phyloP scores from a whole-genome alignment of 2,113 vertebrate genomes.

The Azemiops feae region DNA sequence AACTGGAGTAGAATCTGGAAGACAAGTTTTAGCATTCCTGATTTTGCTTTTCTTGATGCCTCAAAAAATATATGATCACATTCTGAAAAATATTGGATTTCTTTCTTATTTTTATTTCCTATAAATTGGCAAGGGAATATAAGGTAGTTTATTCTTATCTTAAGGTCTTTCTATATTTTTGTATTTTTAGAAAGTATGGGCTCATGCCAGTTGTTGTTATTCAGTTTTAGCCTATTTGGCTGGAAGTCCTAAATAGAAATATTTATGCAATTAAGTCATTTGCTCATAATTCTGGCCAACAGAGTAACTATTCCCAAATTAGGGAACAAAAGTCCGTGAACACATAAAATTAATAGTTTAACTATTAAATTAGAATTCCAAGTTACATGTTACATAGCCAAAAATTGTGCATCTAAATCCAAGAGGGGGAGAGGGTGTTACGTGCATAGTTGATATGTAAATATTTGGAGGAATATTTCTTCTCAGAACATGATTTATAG shows the following conservation, averaged over 20 bases:
- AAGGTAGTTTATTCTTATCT: background rate
- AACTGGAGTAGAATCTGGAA: background rate
- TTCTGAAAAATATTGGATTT: background rate
- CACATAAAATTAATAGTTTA: slow-evolving; percentile 12
- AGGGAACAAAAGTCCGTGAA: slow-evolving; percentile 30
- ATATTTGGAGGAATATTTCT: slow-evolving; percentile 19
- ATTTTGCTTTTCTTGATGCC: background rate
- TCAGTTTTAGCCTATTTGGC: slow-evolving; percentile 10
- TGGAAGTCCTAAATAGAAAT: background rate
- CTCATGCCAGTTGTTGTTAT: background rate
- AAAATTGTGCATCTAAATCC: background rate
- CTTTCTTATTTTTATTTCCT: background rate
- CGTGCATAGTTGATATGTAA: background rate
- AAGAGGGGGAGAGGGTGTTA: background rate
- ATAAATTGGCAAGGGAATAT: background rate
- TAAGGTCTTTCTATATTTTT: background rate
- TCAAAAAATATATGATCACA: background rate
- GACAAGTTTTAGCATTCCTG: background rate
- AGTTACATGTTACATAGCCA: background rate
- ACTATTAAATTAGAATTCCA: slow-evolving; percentile 6
- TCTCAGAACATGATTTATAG: slow-evolving; percentile 5
- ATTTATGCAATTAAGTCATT: slow-evolving; percentile 31
- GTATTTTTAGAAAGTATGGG: background rate
- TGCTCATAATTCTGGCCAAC: background rate
- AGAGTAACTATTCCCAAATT: slow-evolving; percentile 48